Conservation (phyloP, 2,797 vertebrate genomes). For the Epinephelus coioides region DNA sequence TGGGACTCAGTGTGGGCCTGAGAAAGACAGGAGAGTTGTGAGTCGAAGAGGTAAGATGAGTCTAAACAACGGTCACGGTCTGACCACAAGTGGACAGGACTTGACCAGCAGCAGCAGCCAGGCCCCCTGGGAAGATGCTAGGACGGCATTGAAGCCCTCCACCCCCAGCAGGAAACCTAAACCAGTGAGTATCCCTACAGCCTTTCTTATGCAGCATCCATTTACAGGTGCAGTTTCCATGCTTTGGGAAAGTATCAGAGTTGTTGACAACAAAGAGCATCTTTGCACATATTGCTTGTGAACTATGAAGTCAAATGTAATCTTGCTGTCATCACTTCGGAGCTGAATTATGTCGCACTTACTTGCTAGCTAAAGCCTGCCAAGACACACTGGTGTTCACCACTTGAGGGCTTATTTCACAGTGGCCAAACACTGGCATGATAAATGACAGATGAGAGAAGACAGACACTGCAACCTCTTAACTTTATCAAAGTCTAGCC, state of each 20-base stretch:
- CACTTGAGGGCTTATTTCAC: not conserved
- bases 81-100: slow-evolving; percentile 57
- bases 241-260: not conserved
- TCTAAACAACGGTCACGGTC: slow-evolving; percentile 61
- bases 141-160: slow-evolving; percentile 72
- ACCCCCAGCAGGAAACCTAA: slow-evolving; percentile 90
- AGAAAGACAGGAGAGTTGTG: slow-evolving; percentile 9
- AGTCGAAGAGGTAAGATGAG: slow-evolving; percentile 62
- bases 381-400: not conserved
- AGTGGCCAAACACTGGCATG: not conserved
- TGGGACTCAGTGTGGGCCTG: slow-evolving; percentile 49
- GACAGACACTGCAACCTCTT: slow-evolving; percentile 19
- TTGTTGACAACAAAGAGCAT: not conserved
- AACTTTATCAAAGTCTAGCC: slow-evolving; percentile 14
- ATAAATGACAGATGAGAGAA: slow-evolving; percentile 17
- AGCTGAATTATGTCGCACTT: not conserved
- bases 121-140: slow-evolving; percentile 62
- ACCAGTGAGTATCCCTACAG: slow-evolving; percentile 84
- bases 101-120: slow-evolving; percentile 36
- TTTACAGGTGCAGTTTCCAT: not conserved
- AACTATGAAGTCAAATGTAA: not conserved
- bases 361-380: not conserved
- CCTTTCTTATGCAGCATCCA: not conserved
- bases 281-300: not conserved
- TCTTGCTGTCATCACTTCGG: not conserved